These are phyloP conservation scores for Dermochelys coriacea DNA, from an alignment of 2,797 vertebrate genomes.

Conservation along the genomic window DNA sequence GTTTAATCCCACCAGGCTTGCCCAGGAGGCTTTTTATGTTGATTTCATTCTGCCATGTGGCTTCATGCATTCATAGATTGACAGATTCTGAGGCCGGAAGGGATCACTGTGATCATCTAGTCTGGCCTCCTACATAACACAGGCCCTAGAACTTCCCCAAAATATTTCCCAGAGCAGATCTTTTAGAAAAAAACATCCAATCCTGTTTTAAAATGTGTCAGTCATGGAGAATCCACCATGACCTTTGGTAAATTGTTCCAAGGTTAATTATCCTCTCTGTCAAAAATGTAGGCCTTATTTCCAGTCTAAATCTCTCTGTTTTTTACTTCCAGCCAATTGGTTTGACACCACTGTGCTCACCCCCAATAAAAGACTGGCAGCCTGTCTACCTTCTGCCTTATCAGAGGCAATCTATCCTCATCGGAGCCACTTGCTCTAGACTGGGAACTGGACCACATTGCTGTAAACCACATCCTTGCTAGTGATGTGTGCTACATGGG, in stretches of 20 bases:
- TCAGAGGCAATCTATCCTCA: too few relatives aligned
- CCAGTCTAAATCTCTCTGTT: not conserved
- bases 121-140: not conserved
- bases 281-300: not conserved
- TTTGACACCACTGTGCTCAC: too few relatives aligned
- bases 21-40: not conserved
- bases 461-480: too few relatives aligned
- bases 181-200: not conserved
- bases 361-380: too few relatives aligned
- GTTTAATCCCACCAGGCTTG: not conserved
- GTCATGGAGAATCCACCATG: not conserved
- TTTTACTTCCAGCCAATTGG: not conserved
- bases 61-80: not conserved
- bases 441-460: too few relatives aligned
- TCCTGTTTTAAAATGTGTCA: not conserved
- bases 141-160: not conserved
- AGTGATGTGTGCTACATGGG: too few relatives aligned
- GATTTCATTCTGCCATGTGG: not conserved
- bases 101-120: not conserved
- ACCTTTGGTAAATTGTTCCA: not conserved
- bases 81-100: not conserved
- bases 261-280: not conserved
- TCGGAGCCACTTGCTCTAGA: too few relatives aligned
- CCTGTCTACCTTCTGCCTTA: too few relatives aligned
- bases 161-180: not conserved